Conservation (phyloP, 2,888 invertebrate genomes). For the Drosophila formosana region DNA sequence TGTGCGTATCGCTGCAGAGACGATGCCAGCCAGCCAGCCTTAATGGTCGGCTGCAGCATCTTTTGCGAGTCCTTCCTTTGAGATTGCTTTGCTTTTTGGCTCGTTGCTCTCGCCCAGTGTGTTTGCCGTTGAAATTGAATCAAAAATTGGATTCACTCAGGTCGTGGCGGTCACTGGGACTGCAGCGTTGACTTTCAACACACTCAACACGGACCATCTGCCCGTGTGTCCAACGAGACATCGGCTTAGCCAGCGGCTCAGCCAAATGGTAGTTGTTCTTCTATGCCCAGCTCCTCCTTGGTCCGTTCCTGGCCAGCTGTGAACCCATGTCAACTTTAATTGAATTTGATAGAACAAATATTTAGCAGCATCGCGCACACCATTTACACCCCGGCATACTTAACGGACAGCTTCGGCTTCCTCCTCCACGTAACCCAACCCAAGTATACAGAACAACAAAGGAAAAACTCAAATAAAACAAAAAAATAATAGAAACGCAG, state of each 20-base stretch:
- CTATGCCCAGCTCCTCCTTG: slow-evolving; percentile 1
- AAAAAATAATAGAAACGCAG: background rate
- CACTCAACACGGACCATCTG: background rate
- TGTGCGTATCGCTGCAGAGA: slow-evolving; percentile 52
- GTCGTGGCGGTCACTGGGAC: slow-evolving; percentile 25
- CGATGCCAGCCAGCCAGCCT: slow-evolving; percentile 7
- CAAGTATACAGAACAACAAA: background rate
- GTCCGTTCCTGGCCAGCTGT: slow-evolving; percentile 54
- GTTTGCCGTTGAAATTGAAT: slow-evolving; percentile 68
- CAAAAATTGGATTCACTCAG: slow-evolving; percentile 54
- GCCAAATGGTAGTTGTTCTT: background rate
- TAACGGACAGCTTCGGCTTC: slow-evolving; percentile 12
- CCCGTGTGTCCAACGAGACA: slow-evolving; percentile 8
- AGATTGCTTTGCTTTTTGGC: slow-evolving; percentile 25
- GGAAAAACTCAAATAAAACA: background rate
- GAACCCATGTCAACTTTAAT: slow-evolving; percentile 80
- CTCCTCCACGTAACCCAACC: background rate
- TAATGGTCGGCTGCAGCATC: slow-evolving; percentile 31
- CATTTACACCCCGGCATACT: slow-evolving; percentile 67
- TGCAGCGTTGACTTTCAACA: slow-evolving; percentile 8
- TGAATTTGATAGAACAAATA: slow-evolving; percentile 80
- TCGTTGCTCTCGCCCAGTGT: slow-evolving; percentile 37
- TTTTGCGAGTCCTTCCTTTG: slow-evolving; percentile 36
- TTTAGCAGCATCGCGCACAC: slow-evolving; percentile 70
- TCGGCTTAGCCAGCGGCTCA: slow-evolving; percentile 36